Percentiles rank a stretch among this genome's conserved stretches.
These are phyloP conservation scores for Athalia rosae DNA, from an alignment of 2,888 invertebrate genomes.

Conservation along the genomic window DNA sequence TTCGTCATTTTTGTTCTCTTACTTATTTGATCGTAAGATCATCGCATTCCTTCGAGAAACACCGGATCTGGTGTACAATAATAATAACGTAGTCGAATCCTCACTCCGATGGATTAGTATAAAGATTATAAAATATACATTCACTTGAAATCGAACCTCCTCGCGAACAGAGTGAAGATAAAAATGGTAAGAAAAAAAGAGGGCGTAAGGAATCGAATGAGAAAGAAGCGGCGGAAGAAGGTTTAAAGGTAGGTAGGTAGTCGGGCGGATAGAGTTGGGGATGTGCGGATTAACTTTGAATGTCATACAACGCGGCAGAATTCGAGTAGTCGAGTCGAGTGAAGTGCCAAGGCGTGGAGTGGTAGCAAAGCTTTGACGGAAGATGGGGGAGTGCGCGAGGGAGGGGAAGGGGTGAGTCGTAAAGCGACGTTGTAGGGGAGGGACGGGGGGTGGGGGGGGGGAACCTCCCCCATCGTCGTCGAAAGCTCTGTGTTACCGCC, in stretches of 20 bases:
- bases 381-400: slow-evolving; percentile 33
- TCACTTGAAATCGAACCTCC: no score
- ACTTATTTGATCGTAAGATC: no score
- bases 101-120: no score
- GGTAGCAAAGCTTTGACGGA: slow-evolving; percentile 32
- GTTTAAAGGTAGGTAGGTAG: no score
- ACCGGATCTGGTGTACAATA: no score
- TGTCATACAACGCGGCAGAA: slow-evolving; percentile 36
- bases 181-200: no score
- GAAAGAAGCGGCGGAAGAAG: neutral
- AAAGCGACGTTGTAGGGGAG: slow-evolving; percentile 30
- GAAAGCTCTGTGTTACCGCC: slow-evolving; percentile 20
- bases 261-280: neutral
- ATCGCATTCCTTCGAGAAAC: no score
- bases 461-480: slow-evolving; percentile 40
- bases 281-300: slow-evolving; percentile 28
- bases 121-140: no score
- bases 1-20: no score
- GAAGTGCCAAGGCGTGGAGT: neutral
- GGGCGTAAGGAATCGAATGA: neutral
- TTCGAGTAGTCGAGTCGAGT: slow-evolving; percentile 15
- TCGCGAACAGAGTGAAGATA: no score
- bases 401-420: slow-evolving; percentile 42
- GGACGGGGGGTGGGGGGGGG: slow-evolving; percentile 42
- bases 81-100: no score